Evolutionary conservation across 1,140 invertebrate genomes (phyloP).

Genomic region (Mactra quadrangularis): DNA sequence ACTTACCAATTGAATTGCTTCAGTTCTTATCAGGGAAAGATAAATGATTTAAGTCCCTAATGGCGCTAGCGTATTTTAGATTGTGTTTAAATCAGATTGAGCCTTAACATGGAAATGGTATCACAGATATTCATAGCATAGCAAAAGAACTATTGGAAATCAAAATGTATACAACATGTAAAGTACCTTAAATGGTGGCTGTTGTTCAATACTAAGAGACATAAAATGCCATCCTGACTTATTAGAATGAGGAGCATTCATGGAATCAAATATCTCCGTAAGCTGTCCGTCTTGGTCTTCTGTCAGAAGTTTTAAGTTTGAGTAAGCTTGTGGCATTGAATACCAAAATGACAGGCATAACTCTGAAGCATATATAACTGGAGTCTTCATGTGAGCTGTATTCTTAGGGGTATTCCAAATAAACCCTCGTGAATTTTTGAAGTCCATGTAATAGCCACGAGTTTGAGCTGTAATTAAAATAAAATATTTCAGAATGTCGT

Average conservation of each 20-base stretch:
- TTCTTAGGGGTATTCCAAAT: not conserved
- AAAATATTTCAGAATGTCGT: not conserved
- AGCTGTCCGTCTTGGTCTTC: conserved; percentile 6
- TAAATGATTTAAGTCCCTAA: too few relatives aligned
- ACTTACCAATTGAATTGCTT: too few relatives aligned
- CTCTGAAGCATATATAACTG: not conserved
- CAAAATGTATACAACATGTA: too few relatives aligned
- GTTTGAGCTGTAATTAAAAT: not conserved
- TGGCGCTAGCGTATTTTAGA: too few relatives aligned
- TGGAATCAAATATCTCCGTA: not conserved
- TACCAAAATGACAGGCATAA: conserved; percentile 43
- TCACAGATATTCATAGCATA: too few relatives aligned
- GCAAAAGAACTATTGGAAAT: too few relatives aligned
- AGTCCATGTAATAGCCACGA: conserved; percentile 22
- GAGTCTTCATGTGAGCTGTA: not conserved
- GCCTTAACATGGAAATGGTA: too few relatives aligned
- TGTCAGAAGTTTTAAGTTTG: conserved; percentile 15
- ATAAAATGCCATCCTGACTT: conserved; percentile 8
- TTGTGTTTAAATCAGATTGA: too few relatives aligned
- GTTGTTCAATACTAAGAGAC: not conserved
- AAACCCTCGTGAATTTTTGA: not conserved
- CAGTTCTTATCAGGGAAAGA: too few relatives aligned
- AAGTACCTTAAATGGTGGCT: conserved; percentile 42
- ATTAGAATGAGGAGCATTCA: not conserved
- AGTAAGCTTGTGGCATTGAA: not conserved